Conservation (phyloP, 2,797 vertebrate species). For the Muscicapa striata region DNA sequence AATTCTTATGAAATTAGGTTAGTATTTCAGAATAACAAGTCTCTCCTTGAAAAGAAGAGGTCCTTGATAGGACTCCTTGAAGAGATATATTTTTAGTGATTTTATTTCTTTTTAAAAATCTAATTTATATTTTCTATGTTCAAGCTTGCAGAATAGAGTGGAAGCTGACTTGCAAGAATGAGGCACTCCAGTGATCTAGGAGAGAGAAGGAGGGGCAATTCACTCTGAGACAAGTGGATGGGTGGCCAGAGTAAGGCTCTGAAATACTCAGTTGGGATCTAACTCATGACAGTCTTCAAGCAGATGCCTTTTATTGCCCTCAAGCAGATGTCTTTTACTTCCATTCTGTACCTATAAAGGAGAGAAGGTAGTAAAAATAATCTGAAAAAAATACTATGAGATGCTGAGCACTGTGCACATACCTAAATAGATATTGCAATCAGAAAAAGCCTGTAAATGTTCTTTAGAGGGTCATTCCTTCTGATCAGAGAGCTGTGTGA, state of each 20-base stretch:
- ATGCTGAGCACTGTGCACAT: background rate
- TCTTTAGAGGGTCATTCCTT: background rate
- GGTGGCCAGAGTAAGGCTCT: background rate
- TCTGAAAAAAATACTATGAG: background rate
- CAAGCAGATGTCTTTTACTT: background rate
- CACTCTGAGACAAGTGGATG: background rate
- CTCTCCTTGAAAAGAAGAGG: background rate
- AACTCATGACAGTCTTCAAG: background rate
- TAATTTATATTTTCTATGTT: background rate
- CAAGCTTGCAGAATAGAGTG: background rate
- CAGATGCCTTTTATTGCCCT: background rate
- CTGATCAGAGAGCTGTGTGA: background rate
- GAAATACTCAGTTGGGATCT: background rate
- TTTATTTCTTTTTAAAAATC: background rate
- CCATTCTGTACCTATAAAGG: background rate
- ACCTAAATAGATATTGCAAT: background rate
- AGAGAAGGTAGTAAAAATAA: background rate
- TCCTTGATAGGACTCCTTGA: background rate
- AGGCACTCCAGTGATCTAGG: background rate
- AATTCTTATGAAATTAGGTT: background rate
- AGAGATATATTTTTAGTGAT: background rate
- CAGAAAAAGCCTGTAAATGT: background rate
- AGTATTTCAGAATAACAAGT: background rate
- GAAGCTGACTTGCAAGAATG: background rate
- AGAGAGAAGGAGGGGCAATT: background rate